Evolutionary conservation across 2,113 vertebrate genomes (phyloP).

Genomic region (Sinocyclocheilus rhinocerous): DNA sequence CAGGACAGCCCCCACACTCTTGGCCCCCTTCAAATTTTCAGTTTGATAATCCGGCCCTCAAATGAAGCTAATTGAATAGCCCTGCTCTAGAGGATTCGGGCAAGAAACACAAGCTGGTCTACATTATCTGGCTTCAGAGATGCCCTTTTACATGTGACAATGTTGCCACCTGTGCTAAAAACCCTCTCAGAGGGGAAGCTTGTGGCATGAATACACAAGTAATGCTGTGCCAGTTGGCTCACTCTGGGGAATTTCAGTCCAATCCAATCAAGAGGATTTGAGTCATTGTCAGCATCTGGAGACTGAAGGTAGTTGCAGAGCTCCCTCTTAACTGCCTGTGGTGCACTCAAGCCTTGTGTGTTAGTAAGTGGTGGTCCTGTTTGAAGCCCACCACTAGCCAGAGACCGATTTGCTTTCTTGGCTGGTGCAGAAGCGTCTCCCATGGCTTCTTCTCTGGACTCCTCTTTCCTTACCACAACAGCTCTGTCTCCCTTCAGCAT

Average conservation of each 20-base stretch:
- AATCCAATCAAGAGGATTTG: constrained; percentile 33
- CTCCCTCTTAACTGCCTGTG: constrained; percentile 27
- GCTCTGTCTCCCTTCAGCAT: constrained; percentile 15
- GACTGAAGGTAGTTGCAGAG: constrained; percentile 4
- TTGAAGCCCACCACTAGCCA: constrained; percentile 1
- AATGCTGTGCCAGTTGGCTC: constrained; percentile 21
- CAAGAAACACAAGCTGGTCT: not conserved
- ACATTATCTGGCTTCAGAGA: constrained; percentile 8
- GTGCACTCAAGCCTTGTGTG: not conserved
- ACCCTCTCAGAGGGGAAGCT: not conserved
- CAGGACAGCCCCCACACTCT: too few relatives aligned
- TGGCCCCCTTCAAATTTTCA: too few relatives aligned
- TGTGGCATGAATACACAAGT: constrained; percentile 33
- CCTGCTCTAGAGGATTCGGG: not conserved
- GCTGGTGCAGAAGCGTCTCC: not conserved
- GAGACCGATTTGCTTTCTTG: constrained; percentile 14
- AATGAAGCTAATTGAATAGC: too few relatives aligned
- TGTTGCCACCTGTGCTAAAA: constrained; percentile 19
- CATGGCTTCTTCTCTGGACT: constrained; percentile 6
- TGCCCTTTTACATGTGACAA: not conserved
- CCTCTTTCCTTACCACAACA: not conserved
- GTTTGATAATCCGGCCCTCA: too few relatives aligned
- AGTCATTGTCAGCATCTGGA: constrained; percentile 26
- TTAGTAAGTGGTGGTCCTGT: constrained; percentile 6
- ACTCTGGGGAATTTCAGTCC: constrained; percentile 10